Conservation (phyloP, 1,140 invertebrate genomes). For the Drosophila murphyi region DNA sequence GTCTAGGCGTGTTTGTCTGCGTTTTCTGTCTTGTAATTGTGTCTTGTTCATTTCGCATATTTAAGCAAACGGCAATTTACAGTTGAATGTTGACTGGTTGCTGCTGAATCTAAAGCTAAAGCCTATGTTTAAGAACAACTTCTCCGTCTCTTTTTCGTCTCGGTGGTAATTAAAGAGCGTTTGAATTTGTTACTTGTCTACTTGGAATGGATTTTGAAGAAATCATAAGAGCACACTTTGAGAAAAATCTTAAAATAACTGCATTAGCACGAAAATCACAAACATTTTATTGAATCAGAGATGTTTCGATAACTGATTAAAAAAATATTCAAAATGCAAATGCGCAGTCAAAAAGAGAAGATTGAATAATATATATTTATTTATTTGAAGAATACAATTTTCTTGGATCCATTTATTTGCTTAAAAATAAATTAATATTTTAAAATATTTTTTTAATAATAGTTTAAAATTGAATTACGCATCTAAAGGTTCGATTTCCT, state of each 20-base stretch:
- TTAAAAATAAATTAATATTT: too few species aligned
- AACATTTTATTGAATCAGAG: too few species aligned
- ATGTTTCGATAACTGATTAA: too few species aligned
- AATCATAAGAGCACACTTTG: conserved; percentile 63
- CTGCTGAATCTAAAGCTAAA: conserved; percentile 16
- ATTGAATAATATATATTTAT: too few species aligned
- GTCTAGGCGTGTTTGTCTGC: conserved; percentile 56
- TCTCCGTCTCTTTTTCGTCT: not conserved
- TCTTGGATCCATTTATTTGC: too few species aligned
- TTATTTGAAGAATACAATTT: too few species aligned
- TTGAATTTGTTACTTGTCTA: conserved; percentile 76
- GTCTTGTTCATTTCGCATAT: conserved; percentile 81
- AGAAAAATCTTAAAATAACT: not conserved
- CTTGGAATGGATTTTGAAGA: conserved; percentile 66
- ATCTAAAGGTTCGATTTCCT: not conserved
- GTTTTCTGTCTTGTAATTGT: conserved; percentile 77
- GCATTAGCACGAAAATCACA: too few species aligned
- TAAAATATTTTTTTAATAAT: too few species aligned
- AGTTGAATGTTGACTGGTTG: conserved; percentile 52
- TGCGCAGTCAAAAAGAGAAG: too few species aligned
- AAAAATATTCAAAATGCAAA: too few species aligned
- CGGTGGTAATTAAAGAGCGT: conserved; percentile 52
- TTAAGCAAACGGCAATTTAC: conserved; percentile 79
- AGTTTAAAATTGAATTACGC: too few species aligned
- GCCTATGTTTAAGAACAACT: not conserved